Percentiles rank a stretch among this genome's conserved stretches.
Conservation (phyloP, 2,113 vertebrate genomes). For the Anolis sagrei region DNA sequence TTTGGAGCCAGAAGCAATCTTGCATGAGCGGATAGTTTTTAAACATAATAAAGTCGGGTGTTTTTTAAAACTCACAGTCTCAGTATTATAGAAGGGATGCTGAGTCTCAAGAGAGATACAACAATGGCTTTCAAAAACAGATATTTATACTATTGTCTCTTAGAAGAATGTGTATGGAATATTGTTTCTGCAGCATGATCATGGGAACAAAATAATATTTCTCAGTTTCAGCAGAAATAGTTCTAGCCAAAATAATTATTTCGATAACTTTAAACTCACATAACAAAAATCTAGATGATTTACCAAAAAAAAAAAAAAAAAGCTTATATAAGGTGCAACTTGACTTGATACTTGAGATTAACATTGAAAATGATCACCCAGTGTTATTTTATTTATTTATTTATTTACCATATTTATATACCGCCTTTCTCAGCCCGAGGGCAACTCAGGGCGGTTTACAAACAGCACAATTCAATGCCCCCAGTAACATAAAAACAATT, state of each 20-base stretch:
- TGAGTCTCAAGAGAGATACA: background rate
- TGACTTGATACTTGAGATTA: background rate
- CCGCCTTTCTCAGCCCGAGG: too few species aligned
- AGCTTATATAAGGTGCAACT: background rate
- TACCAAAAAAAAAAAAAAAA: background rate
- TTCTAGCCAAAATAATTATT: conserved; percentile 7
- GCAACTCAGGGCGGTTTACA: too few species aligned
- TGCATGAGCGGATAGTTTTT: conserved; percentile 35
- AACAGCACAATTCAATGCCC: too few species aligned
- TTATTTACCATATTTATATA: too few species aligned
- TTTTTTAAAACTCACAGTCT: background rate
- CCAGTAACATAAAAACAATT: too few species aligned
- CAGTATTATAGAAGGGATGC: conserved; percentile 13
- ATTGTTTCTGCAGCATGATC: background rate
- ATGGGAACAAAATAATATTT: background rate
- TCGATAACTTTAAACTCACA: conserved; percentile 34
- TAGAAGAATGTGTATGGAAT: conserved; percentile 28
- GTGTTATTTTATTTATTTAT: too few species aligned
- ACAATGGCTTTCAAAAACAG: conserved; percentile 16
- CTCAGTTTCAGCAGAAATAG: conserved; percentile 28
- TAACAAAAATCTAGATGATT: background rate
- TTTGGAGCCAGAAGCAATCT: conserved; percentile 20
- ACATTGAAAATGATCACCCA: background rate
- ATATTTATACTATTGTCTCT: conserved; percentile 4
- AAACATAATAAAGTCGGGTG: background rate